A percentile compares a stretch with the other conserved stretches of the same genome.
Conservation (phyloP, 2,888 invertebrate species). For the Platycheirus rosarum region DNA sequence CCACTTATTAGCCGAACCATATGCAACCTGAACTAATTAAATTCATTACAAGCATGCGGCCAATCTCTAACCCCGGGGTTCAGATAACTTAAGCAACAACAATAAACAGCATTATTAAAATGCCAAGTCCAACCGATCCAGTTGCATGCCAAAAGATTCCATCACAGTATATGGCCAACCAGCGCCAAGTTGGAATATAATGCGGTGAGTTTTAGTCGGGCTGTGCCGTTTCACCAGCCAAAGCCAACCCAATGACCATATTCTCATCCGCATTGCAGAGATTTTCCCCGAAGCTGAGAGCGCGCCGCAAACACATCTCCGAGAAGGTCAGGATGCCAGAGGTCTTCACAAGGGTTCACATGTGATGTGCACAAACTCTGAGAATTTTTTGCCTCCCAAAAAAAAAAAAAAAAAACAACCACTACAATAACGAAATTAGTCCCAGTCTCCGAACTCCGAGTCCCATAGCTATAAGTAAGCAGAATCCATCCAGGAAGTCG, state of each 20-base stretch:
- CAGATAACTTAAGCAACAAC: conserved; percentile 50
- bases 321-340: conserved; percentile 66
- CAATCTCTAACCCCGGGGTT: conserved; percentile 65
- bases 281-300: conserved; percentile 56
- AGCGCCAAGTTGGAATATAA: conserved; percentile 7
- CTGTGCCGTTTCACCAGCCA: neutral
- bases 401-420: conserved; percentile 8
- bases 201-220: neutral
- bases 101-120: conserved; percentile 65
- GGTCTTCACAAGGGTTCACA: conserved; percentile 68
- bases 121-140: conserved; percentile 60
- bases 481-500: conserved; percentile 64
- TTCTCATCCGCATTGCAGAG: conserved; percentile 73
- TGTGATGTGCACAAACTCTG: conserved; percentile 58
- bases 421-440: conserved; percentile 27
- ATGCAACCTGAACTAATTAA: conserved; percentile 72
- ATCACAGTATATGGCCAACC: conserved; percentile 34
- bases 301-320: conserved; percentile 49
- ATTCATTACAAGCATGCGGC: conserved; percentile 68
- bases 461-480: conserved; percentile 25
- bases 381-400: conserved; percentile 24
- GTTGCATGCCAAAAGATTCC: conserved; percentile 66
- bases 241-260: conserved; percentile 62
- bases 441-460: neutral
- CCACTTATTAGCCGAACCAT: conserved; percentile 64